phyloP scores from a whole-genome alignment of 2,888 invertebrate species.

The Morpho deidamia region DNA sequence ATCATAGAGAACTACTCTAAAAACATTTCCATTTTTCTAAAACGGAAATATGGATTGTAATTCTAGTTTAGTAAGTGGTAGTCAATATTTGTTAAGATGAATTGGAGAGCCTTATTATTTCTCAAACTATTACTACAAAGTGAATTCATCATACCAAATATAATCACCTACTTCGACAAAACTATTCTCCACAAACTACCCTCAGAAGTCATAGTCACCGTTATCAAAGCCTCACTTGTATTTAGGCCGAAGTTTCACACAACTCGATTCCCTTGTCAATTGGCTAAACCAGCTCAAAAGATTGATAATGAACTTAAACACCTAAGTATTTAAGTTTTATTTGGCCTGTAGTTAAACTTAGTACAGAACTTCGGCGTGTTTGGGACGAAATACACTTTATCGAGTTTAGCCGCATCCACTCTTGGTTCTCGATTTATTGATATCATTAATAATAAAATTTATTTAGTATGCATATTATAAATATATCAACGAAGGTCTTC shows the following conservation, averaged over 20 bases:
- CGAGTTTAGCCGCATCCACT: neutral
- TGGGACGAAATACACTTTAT: constrained; percentile 6
- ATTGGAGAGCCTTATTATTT: no score
- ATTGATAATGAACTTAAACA: constrained; percentile 11
- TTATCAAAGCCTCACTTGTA: constrained; percentile 3
- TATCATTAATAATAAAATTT: no score
- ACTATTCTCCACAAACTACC: constrained; percentile 1
- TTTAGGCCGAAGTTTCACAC: constrained; percentile 8
- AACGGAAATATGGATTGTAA: no score
- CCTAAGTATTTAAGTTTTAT: constrained; percentile 3
- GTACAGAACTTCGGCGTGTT: neutral
- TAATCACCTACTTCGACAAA: constrained; percentile 5
- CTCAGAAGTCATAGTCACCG: constrained; percentile 1
- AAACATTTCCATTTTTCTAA: no score
- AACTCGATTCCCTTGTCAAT: constrained; percentile 13
- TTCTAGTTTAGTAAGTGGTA: no score
- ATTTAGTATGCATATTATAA: no score
- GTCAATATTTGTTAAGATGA: no score
- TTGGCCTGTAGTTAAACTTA: constrained; percentile 5
- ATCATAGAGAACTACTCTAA: no score
- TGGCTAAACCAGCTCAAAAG: neutral
- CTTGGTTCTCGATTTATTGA: no score
- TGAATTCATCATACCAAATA: neutral
- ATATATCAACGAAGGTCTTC: no score
- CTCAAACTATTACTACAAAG: neutral